Base-by-base conservation (phyloP, 2,888 invertebrate species). In the Poecilobothrus nobilitatus region DNA sequence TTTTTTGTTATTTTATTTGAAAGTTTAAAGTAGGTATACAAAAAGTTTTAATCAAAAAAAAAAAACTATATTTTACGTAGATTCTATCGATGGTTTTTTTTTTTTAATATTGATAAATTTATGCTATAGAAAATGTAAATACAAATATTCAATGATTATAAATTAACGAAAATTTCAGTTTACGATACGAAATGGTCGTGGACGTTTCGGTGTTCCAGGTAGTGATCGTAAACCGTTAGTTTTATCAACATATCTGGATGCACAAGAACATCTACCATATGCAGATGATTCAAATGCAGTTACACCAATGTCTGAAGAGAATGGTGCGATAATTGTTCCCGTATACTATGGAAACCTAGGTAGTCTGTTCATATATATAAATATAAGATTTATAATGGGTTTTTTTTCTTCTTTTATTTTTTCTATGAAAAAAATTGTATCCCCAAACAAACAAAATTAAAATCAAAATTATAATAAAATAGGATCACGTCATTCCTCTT, bases 241-340 rank as follows among this genome's bases (percentile, higher is more conserved):
- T 74, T 87, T 95, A 74, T 95, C 94, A 77, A 95, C 95, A 74
- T 95, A 95, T 85, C 87, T 95, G 82, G 96, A 94, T 82, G 94
- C 93, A 75, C 92, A 93, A 83, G 94, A 95, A 84, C 95, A 95
- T 83, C 87, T 97, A 79, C 97, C 97, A 70, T 97, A 95, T 81
- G 97, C 96, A 70, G 97, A 97, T 82, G 97, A 97, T 84, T 96
- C 96, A 73, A 94, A 94, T 79, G 97, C 96, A 73, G 97, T 95
- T 71, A 97, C 97, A 72, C 97, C 97, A 68, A 95, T 96, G 92
- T 96, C 95, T 73, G 97, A 97, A 84, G 97, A 97, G 84, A 95
- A 95, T 83, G 95, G 95, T 79, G 94, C 94, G 80, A 94, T 95
- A 83, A 92, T 95, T 78, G 92, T 95, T 77, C 94, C 94, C 70